phyloP scores from a whole-genome alignment of 2,888 invertebrate genomes.

The Adelognathus sp. region DNA sequence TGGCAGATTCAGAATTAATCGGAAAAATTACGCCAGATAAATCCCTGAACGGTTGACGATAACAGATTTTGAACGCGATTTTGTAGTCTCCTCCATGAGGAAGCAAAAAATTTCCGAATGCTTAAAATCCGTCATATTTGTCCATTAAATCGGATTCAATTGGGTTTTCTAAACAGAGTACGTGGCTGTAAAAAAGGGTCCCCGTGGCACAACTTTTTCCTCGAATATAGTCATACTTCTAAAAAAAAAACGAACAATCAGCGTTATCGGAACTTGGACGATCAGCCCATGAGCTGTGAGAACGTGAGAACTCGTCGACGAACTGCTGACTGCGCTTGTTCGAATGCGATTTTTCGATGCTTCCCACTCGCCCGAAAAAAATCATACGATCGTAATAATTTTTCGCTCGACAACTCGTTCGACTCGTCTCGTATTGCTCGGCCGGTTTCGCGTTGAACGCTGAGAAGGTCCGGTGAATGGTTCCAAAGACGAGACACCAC shows the following conservation, averaged over 20 bases:
- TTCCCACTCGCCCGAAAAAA: background rate
- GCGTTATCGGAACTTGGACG: too few species aligned
- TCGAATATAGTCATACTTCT: background rate
- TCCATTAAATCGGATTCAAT: too few species aligned
- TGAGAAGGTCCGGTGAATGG: background rate
- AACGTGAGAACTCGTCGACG: background rate
- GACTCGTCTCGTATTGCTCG: background rate
- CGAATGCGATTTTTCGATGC: background rate
- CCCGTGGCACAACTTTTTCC: background rate
- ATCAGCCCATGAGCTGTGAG: background rate
- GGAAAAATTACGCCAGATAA: too few species aligned
- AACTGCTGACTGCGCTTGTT: slow-evolving; percentile 4
- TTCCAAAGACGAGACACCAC: background rate
- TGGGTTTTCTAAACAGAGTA: too few species aligned
- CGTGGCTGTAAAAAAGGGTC: too few species aligned
- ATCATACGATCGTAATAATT: background rate
- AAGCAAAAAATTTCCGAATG: too few species aligned
- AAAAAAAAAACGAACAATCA: background rate
- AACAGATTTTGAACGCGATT: too few species aligned
- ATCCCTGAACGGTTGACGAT: too few species aligned
- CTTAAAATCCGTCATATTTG: too few species aligned
- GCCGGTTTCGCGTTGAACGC: background rate
- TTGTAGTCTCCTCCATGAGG: too few species aligned
- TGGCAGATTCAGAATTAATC: too few species aligned
- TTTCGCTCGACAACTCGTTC: background rate